Evolutionary conservation across 2,888 invertebrate genomes (phyloP), one percentile per base, ranked within the genome.

Genomic region (Drosophila merina): DNA sequence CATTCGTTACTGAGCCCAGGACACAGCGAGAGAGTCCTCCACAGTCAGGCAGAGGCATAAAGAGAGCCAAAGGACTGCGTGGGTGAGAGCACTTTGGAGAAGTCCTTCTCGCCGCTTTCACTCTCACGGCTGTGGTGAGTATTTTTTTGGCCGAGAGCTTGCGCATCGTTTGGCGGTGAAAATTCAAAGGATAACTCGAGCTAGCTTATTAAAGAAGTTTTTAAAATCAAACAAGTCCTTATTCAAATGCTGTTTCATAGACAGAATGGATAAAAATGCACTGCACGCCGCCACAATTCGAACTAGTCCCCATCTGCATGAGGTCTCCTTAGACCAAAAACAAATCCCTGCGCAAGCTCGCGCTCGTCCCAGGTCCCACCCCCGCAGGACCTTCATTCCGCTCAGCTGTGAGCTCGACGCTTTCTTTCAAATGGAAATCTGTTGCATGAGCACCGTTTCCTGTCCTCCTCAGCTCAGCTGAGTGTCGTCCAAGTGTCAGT

Each of bases 381-480:
- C 33, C 44, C 20, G 30, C 25, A 33, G 45, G 0, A 12, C 42
- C 20, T 42, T 51, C 20, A 25, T 40, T 28, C 38, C 38, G 55
- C 85, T 68, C 87, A 84, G 80, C 87, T 81, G 67, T 28, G 28
- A 25, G 38, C 56, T 49, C 57, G 47, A 56, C 49, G 60, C 63
- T 62, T 56, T 63, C 62, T 76, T 72, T 74, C 77, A 82, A 71
- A 77, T 79, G 88, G 84, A 85, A 85, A 85, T 85, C 84, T 85
- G 84, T 85, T 85, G 84, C 84, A 88, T 78, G 84, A 75, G 80
- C 86, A 75, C 88, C 76, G 86, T 85, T 85, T 88, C 80, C 88
- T 88, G 79, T 88, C 86, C 88, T 79, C 86, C 76, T 86, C 86
- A 83, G 76, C 81, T 88, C 75, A 86, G 86, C 83, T 88, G 88